Conservation (phyloP, 2,113 vertebrate species). For the Oryzias melastigma region DNA sequence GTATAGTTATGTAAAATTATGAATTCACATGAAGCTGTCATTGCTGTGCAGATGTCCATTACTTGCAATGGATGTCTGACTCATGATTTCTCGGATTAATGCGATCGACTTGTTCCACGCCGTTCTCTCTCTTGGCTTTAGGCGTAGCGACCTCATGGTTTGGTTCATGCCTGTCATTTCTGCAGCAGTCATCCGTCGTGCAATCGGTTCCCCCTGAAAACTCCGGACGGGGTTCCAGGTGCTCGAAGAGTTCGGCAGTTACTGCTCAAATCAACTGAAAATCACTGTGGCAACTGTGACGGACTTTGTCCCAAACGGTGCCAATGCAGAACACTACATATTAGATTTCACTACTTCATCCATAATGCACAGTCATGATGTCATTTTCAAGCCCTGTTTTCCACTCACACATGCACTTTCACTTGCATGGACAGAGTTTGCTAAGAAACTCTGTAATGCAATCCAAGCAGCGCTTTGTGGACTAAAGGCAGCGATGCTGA, state of each 20-base stretch:
- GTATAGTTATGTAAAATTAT: no score
- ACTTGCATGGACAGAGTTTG: conserved; percentile 38
- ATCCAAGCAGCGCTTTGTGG: conserved; percentile 31
- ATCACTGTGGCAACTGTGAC: conserved; percentile 42
- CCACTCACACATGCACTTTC: conserved; percentile 54
- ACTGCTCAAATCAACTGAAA: conserved; percentile 34
- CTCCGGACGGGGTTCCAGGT: conserved; percentile 21
- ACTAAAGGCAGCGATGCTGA: conserved; percentile 63
- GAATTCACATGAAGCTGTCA: no score
- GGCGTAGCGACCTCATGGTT: conserved; percentile 20
- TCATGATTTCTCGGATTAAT: conserved; percentile 38
- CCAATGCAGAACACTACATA: conserved; percentile 50
- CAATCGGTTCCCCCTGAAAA: conserved; percentile 12
- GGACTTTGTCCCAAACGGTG: conserved; percentile 22
- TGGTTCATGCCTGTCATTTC: conserved; percentile 48
- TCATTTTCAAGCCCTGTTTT: conserved; percentile 54
- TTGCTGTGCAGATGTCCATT: no score
- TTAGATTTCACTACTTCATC: conserved; percentile 66
- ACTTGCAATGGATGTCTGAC: not conserved
- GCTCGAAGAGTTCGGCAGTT: not conserved
- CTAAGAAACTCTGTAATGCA: conserved; percentile 55
- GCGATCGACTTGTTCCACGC: conserved; percentile 41
- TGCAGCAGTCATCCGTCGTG: conserved; percentile 22
- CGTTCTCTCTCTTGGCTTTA: conserved; percentile 32
- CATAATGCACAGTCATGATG: conserved; percentile 64